Base-by-base conservation (phyloP, 1,140 invertebrate species). In the Wasmannia auropunctata region DNA sequence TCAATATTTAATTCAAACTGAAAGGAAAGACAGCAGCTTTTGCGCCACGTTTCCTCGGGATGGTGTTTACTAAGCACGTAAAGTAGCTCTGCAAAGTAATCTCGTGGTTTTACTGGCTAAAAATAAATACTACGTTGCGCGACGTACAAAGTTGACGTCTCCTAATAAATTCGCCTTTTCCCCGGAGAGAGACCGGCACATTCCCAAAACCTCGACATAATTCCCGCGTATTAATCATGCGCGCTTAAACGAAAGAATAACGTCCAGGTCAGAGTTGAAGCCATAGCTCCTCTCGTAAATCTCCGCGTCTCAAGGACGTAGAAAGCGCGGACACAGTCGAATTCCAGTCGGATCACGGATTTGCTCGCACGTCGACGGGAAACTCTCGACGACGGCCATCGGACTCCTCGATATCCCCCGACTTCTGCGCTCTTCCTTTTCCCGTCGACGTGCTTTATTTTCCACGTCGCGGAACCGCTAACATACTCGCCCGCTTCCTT, bases 201-300 rank as follows among this genome's bases (percentile, higher is more conserved):
- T 56, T 80, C 62, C 10, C 22, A 22, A 80, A 80, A 80, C 31
- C 77, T 40, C 49, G 62, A 31, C 34, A 37, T 80, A 80, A 80
- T 80, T 54, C 77, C 34, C 46, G 34, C 46, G 11, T 80, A 80
- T 69, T 80, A 80, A 80, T 80, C 77, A 80, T 43, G 51, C 31
- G 37, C 43, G 46, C 31, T 80, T 67, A 80, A 80, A 80, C 76
- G 62, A 54, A 80, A 80, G 46, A 69, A 80, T 56, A 80, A 80
- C 62, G 51, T 40, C 25, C 49, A 54, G 77, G 63, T 69, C 46
- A 54, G 34, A 80, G 77, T 80, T 80, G 46, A 69, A 80, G 40
- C 62, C 69, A n/a, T n/a, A n/a, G n/a, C 28, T 49, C 16, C 31
- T 69, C 62, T 69, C 62, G 46, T 80, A 80, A 80, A 80, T 80